Evolutionary conservation across 2,113 vertebrate species (phyloP), one percentile per base, ranked within the genome.

Genomic region (Corythornis vintsioides): DNA sequence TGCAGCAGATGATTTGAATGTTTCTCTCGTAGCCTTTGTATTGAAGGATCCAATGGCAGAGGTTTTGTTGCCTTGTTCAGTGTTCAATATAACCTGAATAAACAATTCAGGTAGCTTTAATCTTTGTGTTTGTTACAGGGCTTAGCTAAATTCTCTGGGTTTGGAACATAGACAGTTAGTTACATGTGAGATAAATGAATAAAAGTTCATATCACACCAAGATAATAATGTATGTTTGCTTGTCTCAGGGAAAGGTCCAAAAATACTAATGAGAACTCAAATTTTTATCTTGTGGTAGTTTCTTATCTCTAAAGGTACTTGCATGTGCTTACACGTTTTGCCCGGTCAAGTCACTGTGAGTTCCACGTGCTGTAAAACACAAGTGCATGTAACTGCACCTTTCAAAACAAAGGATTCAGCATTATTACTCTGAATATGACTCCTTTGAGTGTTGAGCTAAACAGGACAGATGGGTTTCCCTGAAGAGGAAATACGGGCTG

Each of bases 61-160:
- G 65, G 5, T 52, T 73, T 70, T 57, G 17, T 55, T 67, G 42
- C 60, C 10, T 84, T 77, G 55, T 63, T 20, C 17, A 14, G 7
- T 21, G 9, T 57, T n/a, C 29, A 48, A 0, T 45, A 8, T 35
- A 35, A 60, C 47, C 50, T 72, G 7, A 25, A 25, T 35, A 20
- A 81, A 43, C 7, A 38, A 16, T 66, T 78, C 35, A 22, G 40
- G 48, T 18, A 59, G 8, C 42, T 55, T 70, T 45, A 11, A 13
- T 5, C 13, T 84, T 83, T 1, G 0, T 15, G 2, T 50, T 66
- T 40, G 11, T 80, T 40, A 4, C 7, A 20, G 15, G 7, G 40
- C 5, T 47, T 76, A 50, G 38, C 19, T 75, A 18, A 63, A 50
- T 43, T 42, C 12, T 71, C 17, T 42, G 45, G 25, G 35, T 65